Evolutionary conservation across 2,113 vertebrate species (phyloP).

Genomic region (Puntigrus tetrazona): DNA sequence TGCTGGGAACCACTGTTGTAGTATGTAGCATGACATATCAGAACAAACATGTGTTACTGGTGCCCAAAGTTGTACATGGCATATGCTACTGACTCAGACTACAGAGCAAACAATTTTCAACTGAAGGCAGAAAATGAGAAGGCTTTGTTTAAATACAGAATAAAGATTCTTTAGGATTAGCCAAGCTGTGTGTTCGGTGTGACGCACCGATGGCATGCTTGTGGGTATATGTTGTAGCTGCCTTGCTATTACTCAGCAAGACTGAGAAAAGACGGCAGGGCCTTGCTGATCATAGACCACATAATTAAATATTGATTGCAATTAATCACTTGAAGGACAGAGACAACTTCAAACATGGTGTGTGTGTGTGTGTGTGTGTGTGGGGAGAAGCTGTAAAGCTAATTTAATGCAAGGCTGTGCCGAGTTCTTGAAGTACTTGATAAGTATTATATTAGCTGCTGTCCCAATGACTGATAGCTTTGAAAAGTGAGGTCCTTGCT

Average conservation of each 20-base stretch:
- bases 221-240: neutral
- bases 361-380: neutral
- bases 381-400: conserved; percentile 1
- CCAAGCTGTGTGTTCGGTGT: conserved; percentile 4
- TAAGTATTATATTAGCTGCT: conserved; percentile 44
- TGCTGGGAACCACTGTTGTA: neutral
- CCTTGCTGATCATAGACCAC: conserved; percentile 14
- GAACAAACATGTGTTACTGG: neutral
- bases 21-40: neutral
- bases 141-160: neutral
- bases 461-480: conserved; percentile 49
- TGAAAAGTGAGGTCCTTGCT: conserved; percentile 19
- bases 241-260: conserved; percentile 19
- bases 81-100: neutral
- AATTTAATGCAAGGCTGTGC: conserved; percentile 16
- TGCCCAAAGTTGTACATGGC: neutral
- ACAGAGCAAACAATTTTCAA: neutral
- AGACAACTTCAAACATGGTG: conserved; percentile 24
- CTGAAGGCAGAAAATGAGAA: neutral
- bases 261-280: neutral
- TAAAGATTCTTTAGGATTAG: neutral
- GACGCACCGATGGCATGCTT: conserved; percentile 13
- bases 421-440: conserved; percentile 9
- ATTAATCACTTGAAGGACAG: conserved; percentile 48
- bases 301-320: conserved; percentile 52